phyloP scores from a whole-genome alignment of 2,888 invertebrate genomes.

The Hypsopygia costalis region DNA sequence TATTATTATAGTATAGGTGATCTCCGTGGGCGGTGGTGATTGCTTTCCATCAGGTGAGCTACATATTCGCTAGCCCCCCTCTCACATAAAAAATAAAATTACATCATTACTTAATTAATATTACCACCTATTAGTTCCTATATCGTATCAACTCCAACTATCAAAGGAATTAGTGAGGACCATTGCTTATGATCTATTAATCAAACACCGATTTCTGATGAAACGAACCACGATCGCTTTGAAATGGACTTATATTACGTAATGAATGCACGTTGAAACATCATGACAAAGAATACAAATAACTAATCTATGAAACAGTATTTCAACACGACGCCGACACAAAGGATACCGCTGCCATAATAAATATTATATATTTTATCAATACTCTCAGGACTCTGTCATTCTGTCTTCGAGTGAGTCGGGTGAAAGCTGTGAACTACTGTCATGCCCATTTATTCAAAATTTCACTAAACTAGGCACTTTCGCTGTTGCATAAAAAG shows the following conservation, averaged over 20 bases:
- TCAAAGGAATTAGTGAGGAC: background rate
- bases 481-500: slow-evolving; percentile 3
- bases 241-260: slow-evolving; percentile 3
- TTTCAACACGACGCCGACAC: slow-evolving; percentile 6
- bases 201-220: slow-evolving; percentile 8
- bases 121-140: too few species aligned
- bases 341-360: slow-evolving; percentile 1
- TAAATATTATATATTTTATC: background rate
- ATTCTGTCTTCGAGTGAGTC: background rate
- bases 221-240: slow-evolving; percentile 4
- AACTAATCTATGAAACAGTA: slow-evolving; percentile 4
- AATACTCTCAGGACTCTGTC: background rate
- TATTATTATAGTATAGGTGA: too few species aligned
- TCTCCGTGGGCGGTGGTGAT: too few species aligned
- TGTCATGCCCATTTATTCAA: slow-evolving; percentile 1
- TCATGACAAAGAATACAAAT: slow-evolving; percentile 7
- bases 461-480: slow-evolving; percentile 2
- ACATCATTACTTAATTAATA: too few species aligned
- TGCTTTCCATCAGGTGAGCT: too few species aligned
- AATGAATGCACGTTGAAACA: slow-evolving; percentile 1
- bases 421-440: slow-evolving; percentile 1
- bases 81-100: too few species aligned
- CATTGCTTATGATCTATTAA: slow-evolving; percentile 5
- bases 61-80: too few species aligned
- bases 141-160: background rate